These are phyloP conservation scores for Mergus octosetaceus DNA, from an alignment of 2,797 vertebrate species.

Conservation along the genomic window DNA sequence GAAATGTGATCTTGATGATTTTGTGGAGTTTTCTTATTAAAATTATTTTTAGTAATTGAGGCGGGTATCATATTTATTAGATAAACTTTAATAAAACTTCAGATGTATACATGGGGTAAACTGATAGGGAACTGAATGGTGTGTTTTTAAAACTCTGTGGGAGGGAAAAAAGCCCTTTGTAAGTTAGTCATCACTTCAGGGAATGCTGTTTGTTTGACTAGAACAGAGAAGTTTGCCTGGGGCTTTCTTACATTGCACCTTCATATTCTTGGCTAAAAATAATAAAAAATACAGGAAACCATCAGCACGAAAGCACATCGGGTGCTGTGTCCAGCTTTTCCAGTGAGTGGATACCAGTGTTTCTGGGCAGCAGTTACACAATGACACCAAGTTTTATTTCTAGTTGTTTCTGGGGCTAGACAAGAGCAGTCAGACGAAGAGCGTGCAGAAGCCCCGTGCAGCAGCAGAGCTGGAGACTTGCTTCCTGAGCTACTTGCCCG, in stretches of 20 bases:
- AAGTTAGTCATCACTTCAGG: slow-evolving; percentile 18
- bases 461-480: background rate
- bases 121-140: slow-evolving; percentile 10
- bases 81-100: slow-evolving; percentile 59
- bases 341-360: background rate
- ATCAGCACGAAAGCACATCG: background rate
- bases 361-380: background rate
- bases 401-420: background rate
- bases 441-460: background rate
- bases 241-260: background rate
- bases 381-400: background rate
- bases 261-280: background rate
- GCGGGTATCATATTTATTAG: slow-evolving; percentile 55
- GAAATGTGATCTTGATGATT: slow-evolving; percentile 45
- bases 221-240: slow-evolving; percentile 13
- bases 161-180: slow-evolving; percentile 3
- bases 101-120: slow-evolving; percentile 1
- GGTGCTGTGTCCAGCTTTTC: background rate
- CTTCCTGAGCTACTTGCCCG: background rate
- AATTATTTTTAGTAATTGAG: slow-evolving; percentile 65
- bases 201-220: slow-evolving; percentile 40
- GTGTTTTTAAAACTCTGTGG: slow-evolving; percentile 10
- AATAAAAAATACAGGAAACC: background rate
- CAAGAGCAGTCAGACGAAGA: rapidly evolving
- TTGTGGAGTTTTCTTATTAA: slow-evolving; percentile 27